Evolutionary conservation across 2,888 invertebrate genomes (phyloP).

Genomic region (Didymodactylos carnosus): DNA sequence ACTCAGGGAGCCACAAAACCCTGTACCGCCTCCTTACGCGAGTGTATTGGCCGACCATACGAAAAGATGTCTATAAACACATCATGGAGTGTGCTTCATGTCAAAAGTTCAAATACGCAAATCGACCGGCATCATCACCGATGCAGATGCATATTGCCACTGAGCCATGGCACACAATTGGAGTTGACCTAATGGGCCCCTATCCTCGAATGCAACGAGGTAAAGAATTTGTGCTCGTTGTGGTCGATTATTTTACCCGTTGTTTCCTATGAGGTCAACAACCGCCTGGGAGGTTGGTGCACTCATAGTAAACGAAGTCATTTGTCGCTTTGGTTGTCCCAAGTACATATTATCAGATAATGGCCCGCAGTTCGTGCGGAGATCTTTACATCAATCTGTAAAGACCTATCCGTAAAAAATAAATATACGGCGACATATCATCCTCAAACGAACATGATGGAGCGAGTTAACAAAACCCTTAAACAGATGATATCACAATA

Average conservation of each 20-base stretch:
- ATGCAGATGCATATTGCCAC: no score
- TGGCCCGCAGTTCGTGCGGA: background rate
- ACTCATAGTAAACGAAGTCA: background rate
- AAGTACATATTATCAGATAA: background rate
- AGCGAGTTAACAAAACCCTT: background rate
- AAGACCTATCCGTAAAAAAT: background rate
- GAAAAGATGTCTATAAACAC: background rate
- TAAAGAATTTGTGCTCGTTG: no score
- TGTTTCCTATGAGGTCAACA: no score
- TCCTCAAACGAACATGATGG: background rate
- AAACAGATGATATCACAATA: background rate
- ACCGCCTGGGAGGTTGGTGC: background rate
- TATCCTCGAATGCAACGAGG: no score
- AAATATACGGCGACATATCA: background rate
- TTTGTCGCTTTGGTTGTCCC: background rate
- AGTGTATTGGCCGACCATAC: background rate
- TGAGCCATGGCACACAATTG: no score
- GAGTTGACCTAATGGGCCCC: no score
- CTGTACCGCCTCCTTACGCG: background rate
- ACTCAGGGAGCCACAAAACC: background rate
- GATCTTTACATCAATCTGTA: background rate
- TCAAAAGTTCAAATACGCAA: background rate
- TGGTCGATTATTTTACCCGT: no score
- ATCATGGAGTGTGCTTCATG: background rate
- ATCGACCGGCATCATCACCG: background rate